Evolutionary conservation across 1,140 invertebrate genomes (phyloP), one percentile per base, ranked within the genome.

Genomic region (Pogonomyrmex californicus): DNA sequence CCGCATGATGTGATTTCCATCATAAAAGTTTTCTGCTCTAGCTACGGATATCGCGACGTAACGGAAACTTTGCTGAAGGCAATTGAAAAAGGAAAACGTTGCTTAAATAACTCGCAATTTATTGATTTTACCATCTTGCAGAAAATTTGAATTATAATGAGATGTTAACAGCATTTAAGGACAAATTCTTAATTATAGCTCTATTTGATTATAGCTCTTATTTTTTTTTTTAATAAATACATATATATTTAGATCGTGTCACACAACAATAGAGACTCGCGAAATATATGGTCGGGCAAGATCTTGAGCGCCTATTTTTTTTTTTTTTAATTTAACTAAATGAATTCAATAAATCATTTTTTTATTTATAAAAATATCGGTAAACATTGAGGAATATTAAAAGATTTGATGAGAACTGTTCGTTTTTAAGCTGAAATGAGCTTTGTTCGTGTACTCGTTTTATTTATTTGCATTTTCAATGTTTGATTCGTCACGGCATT

Each of bases 1-100:
- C n/a, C 23, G 6, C 30, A 54, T 23, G 23, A 23, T 44, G n/a
- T 23, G 49, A 23, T n/a, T 60, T 47, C 41, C 4, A 30, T 60
- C 51, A 30, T 83, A 75, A 75, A 75, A 60, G 66, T 73, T 73
- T 82, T 60, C 49, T 58, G 65, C 58, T 33, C 10, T n/a, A 5
- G 41, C n/a, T n/a, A 6, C 6, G 9, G 17, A 33, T 47, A 70
- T 30, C 9, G 5, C 33, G 73, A 62, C 30, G 9, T 51, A 66
- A 70, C 36, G 47, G 12, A 70, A 58, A 70, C 41, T 82, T 82
- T 10, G 6, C 38, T 9, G 54, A 30, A 36, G 4, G 79, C 41
- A 47, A 70, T 63, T 33, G 65, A 70, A 56, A 70, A 23, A 70
- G 44, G 14, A 33, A 44, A 12, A 23, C 23, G 23, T 9, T 63